phyloP scores from a whole-genome alignment of 2,113 vertebrate species.

The Albula goreensis region DNA sequence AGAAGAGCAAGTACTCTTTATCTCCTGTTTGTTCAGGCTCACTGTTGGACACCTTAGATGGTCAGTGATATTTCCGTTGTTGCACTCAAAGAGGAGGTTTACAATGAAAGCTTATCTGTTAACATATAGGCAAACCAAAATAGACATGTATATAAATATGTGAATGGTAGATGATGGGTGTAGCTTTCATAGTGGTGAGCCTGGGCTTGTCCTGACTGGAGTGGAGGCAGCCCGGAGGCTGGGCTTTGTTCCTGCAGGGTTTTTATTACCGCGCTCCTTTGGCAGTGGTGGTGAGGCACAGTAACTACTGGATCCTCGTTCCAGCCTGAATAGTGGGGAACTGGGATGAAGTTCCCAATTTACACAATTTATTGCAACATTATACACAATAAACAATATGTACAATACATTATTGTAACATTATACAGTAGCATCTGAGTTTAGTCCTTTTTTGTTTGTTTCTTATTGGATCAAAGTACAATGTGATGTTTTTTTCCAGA shows the following conservation, averaged over 20 bases:
- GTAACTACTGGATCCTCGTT: slow-evolving; percentile 8
- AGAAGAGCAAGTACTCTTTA: neutral
- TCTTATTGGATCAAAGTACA: neutral
- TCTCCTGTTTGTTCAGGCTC: neutral
- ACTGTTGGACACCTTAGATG: neutral
- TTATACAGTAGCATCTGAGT: neutral
- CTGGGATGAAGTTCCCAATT: neutral
- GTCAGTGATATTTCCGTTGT: neutral
- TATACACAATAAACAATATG: too few species aligned
- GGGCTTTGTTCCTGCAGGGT: neutral
- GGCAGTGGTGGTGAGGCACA: neutral
- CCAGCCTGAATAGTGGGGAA: neutral
- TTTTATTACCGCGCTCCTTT: slow-evolving; percentile 3
- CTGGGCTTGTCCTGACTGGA: slow-evolving; percentile 1
- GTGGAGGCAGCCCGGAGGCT: neutral
- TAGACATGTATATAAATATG: neutral
- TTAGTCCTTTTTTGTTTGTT: neutral
- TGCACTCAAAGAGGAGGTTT: neutral
- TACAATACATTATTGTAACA: neutral
- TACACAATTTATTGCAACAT: neutral
- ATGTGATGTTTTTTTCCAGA: neutral
- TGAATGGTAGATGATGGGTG: neutral
- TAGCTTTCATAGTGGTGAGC: neutral
- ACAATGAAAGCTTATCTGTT: neutral
- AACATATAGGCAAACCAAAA: neutral